Base-by-base conservation (phyloP, 2,113 vertebrate species). In the Indri indri region DNA sequence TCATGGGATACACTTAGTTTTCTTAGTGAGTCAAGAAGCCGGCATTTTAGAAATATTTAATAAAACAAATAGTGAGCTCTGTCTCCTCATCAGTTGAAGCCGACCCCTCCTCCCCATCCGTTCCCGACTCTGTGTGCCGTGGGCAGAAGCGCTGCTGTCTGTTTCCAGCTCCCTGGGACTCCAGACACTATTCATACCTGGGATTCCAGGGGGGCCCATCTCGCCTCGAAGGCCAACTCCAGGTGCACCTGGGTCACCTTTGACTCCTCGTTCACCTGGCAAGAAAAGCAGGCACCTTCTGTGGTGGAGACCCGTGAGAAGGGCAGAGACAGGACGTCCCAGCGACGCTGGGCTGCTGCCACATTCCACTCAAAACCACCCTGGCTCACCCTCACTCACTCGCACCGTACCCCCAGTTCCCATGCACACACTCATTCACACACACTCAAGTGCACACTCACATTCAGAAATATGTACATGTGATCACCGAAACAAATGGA, bases 141-240 rank as follows among this genome's bases (percentile, higher is more conserved):
- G n/a, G n/a, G n/a, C n/a, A n/a, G n/a, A n/a, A n/a, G n/a, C n/a
- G n/a, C n/a, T n/a, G n/a, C n/a, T n/a, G n/a, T 2, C 3, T 16
- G 6, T 0, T 1, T 5, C 50, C 8, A 11, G 11, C 4, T 18
- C 42, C 47, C 42, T 0, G 1, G 37, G n/a, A n/a, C 25, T 0
- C 18, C 32, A 20, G 40, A 20, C 13, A 0, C 34, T 2, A 3
- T 40, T 93, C 93, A 89, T 98, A 99, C 99, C 99, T 98, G 99
- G 99, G 61, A 99, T 99, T 88, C 99, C 99, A 30, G 98, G 50
- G 14, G 99, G 98, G 34, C 99, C 99, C 45, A 96, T 97, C 96
- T 99, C 99, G 88, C 99, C 99, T 99, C 99, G 98, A 1, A 99
- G 99, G 83, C 99, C 99, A 88, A 99, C 13, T 4, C 99, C 99